These are phyloP conservation scores for Sciurus niger DNA, from an alignment of 2,113 vertebrate genomes.

Conservation along the genomic window DNA sequence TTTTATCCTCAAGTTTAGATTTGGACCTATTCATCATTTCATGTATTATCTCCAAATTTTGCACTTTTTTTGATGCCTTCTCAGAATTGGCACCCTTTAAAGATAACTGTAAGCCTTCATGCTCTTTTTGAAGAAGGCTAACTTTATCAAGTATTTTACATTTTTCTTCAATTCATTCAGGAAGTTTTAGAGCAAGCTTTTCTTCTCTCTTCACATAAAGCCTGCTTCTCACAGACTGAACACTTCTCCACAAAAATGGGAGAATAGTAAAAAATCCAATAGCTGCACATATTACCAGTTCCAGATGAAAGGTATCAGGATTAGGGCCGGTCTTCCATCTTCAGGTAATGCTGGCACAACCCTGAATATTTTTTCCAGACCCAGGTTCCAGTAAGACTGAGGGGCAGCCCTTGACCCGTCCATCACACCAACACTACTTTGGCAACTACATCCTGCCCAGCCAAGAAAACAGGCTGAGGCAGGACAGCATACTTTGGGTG, in stretches of 20 bases:
- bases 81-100: constrained; percentile 88
- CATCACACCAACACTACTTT: not conserved
- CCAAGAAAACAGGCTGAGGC: not conserved
- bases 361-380: constrained; percentile 62
- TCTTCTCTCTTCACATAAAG: constrained; percentile 87
- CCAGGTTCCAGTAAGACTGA: not conserved
- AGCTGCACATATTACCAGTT: constrained; percentile 90
- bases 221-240: constrained; percentile 88
- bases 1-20: constrained; percentile 88
- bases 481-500: not conserved
- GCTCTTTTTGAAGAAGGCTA: constrained; percentile 93
- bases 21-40: constrained; percentile 89
- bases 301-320: constrained; percentile 93
- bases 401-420: no score
- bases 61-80: constrained; percentile 89
- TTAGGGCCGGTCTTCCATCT: constrained; percentile 92
- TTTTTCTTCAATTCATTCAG: constrained; percentile 93
- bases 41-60: constrained; percentile 90
- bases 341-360: constrained; percentile 93
- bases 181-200: constrained; percentile 90
- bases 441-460: not conserved
- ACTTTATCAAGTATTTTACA: constrained; percentile 94
- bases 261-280: constrained; percentile 87
- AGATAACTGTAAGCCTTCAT: constrained; percentile 90
- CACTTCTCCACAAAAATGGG: constrained; percentile 93